phyloP scores from a whole-genome alignment of 1,140 invertebrate genomes.

The Thaumetopoea pityocampa region DNA sequence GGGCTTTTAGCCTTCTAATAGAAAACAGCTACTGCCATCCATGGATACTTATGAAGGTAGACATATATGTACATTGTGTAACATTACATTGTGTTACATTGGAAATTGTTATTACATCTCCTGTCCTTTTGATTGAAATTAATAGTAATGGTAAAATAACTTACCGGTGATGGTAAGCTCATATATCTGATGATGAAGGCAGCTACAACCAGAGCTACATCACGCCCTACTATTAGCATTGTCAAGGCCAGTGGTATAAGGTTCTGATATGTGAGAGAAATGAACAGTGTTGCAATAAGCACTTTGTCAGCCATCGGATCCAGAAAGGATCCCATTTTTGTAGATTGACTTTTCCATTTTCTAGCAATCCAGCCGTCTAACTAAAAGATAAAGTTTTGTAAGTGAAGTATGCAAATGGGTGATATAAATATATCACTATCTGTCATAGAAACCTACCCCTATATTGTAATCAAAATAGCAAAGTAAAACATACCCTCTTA shows the following conservation, averaged over 20 bases:
- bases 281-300: conserved; percentile 90
- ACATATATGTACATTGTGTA: no score
- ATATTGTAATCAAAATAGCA: no score
- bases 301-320: conserved; percentile 99
- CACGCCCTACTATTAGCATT: conserved; percentile 88
- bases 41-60: no score
- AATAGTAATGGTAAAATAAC: conserved; percentile 30
- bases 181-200: conserved; percentile 93
- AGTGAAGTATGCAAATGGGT: no score
- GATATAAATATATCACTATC: no score
- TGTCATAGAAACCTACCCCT: no score
- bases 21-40: no score
- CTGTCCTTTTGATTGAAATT: background rate
- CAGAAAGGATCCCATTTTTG: conserved; percentile 95
- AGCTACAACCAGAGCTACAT: conserved; percentile 87
- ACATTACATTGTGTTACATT: no score
- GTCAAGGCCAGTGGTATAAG: conserved; percentile 93
- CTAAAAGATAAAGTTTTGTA: conserved; percentile 73
- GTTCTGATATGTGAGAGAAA: conserved; percentile 89
- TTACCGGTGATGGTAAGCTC: conserved; percentile 91
- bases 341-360: conserved; percentile 92
- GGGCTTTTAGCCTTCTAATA: no score
- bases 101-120: no score
- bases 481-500: no score
- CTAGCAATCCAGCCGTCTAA: conserved; percentile 97